Evolutionary conservation across 2,797 vertebrate genomes (phyloP).

Genomic region (Sciurus carolinensis): DNA sequence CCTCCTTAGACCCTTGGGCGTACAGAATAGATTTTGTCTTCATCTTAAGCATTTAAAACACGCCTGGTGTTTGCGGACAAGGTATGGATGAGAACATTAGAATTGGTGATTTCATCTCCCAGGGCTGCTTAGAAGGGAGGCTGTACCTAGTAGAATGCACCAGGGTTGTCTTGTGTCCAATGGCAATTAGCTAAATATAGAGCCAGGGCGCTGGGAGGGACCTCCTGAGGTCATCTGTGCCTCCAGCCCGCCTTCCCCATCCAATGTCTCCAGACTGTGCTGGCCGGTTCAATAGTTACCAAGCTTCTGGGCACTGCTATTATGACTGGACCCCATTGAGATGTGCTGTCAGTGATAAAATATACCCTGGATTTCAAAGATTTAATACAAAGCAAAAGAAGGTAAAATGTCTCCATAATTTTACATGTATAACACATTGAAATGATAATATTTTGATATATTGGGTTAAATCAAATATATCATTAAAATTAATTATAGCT

Average conservation of each 20-base stretch:
- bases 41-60: neutral
- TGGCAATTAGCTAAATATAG: slow-evolving; percentile 74
- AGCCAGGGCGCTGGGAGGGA: slow-evolving; percentile 42
- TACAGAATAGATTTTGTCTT: slow-evolving; percentile 53
- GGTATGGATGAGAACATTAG: neutral
- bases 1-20: neutral
- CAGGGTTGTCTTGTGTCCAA: slow-evolving; percentile 52
- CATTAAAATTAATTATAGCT: neutral
- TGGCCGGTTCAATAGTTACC: neutral
- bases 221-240: slow-evolving; percentile 56
- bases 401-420: neutral
- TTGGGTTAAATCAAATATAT: neutral
- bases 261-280: neutral
- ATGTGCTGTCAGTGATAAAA: neutral
- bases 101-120: neutral
- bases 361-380: neutral
- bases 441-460: neutral
- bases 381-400: neutral
- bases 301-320: neutral
- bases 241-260: neutral
- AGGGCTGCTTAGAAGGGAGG: neutral
- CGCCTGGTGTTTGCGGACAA: neutral
- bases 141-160: neutral
- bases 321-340: neutral
- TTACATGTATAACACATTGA: neutral